Conservation (phyloP, 1,140 invertebrate species). For the Gonioctena quinquepunctata region DNA sequence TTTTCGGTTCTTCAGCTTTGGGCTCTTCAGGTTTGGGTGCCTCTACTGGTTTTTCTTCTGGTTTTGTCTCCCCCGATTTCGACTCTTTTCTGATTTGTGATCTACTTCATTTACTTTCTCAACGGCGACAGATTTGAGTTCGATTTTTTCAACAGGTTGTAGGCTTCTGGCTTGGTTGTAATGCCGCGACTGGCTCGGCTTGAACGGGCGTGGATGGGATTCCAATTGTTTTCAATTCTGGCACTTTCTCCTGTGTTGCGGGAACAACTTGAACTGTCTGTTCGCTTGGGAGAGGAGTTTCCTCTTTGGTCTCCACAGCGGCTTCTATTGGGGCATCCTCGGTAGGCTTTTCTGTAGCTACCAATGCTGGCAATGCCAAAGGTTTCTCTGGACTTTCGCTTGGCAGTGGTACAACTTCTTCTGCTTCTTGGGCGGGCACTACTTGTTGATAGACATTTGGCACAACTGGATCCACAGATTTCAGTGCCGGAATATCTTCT, state of each 20-base stretch:
- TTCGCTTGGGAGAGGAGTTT: conserved; percentile 36
- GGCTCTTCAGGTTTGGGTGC: neutral
- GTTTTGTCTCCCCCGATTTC: conserved; percentile 6
- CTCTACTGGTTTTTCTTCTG: neutral
- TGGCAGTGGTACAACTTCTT: conserved; percentile 12
- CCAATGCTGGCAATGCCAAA: conserved; percentile 41
- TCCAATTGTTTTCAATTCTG: conserved; percentile 37
- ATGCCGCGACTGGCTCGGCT: neutral
- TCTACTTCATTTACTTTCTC: neutral
- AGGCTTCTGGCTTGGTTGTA: neutral
- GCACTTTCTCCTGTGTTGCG: conserved; percentile 40
- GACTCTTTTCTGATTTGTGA: neutral
- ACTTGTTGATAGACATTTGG: conserved; percentile 18
- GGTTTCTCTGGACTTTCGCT: conserved; percentile 38
- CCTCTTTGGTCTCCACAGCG: conserved; percentile 41
- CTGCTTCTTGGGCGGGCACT: conserved; percentile 8
- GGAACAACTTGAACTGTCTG: conserved; percentile 42
- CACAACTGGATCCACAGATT: conserved; percentile 23
- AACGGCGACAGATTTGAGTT: conserved; percentile 3
- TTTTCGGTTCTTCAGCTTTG: neutral
- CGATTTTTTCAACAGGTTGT: neutral
- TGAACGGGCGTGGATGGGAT: neutral
- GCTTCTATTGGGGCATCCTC: conserved; percentile 26
- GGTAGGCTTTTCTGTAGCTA: conserved; percentile 28
- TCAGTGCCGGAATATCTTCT: conserved; percentile 20